phyloP scores from a whole-genome alignment of 2,113 vertebrate species.

The Formicarius rufipectus region DNA sequence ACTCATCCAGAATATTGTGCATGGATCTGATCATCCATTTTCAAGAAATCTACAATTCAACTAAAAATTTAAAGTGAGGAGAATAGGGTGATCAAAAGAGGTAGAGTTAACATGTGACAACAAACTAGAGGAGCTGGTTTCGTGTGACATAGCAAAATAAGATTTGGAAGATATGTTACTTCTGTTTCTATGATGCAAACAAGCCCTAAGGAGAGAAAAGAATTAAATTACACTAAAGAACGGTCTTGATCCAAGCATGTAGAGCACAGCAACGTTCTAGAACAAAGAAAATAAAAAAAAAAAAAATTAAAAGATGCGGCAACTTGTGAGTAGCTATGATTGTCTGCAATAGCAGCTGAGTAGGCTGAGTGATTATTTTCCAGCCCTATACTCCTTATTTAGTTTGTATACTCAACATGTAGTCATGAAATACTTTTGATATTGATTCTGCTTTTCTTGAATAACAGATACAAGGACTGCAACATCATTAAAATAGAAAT shows the following conservation, averaged over 20 bases:
- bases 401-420: fast-evolving
- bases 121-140: not conserved
- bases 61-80: not conserved
- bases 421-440: not conserved
- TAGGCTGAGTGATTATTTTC: not conserved
- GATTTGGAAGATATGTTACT: not conserved
- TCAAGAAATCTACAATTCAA: not conserved
- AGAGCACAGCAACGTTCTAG: not conserved
- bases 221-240: not conserved
- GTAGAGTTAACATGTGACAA: not conserved
- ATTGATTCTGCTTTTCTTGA: not conserved
- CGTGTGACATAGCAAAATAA: not conserved
- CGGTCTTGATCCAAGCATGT: not conserved
- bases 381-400: not conserved
- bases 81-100: not conserved
- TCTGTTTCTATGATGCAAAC: not conserved
- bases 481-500: not conserved
- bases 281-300: not conserved
- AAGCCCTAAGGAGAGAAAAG: not conserved
- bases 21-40: not conserved
- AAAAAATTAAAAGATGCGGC: not conserved
- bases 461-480: not conserved
- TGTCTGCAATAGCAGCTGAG: not conserved
- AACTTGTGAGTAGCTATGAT: not conserved
- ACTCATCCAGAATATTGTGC: not conserved